Percentiles rank a stretch among this genome's conserved stretches.
Conservation (phyloP, 2,113 vertebrate genomes). For the Abramis brama region DNA sequence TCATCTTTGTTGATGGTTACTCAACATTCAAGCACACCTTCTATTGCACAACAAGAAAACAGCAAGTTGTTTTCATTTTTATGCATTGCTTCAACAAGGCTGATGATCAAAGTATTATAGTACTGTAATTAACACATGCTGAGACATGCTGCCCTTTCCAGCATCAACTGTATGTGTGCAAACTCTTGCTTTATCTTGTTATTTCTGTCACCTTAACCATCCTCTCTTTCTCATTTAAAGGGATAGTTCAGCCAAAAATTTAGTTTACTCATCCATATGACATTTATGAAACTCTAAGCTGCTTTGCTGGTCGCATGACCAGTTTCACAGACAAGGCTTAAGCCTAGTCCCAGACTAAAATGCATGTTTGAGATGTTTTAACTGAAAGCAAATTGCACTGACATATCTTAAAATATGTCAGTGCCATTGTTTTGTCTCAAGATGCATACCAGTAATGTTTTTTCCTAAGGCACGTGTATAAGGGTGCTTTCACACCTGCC, state of each 20-base stretch:
- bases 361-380: no score
- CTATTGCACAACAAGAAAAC: not conserved
- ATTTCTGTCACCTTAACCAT: not conserved
- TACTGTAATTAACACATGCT: slow-evolving; percentile 39
- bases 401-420: no score
- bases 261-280: not conserved
- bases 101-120: slow-evolving; percentile 12
- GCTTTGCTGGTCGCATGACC: not conserved
- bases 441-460: no score
- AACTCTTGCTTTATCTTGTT: slow-evolving; percentile 9
- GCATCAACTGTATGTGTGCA: slow-evolving; percentile 17
- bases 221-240: not conserved
- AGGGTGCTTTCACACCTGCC: no score
- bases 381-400: no score
- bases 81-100: not conserved
- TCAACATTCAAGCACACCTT: slow-evolving; percentile 4
- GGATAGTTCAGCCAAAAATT: not conserved
- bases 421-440: no score
- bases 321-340: no score
- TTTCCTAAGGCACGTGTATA: no score
- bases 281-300: not conserved
- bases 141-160: slow-evolving; percentile 52
- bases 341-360: no score
- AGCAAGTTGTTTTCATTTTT: slow-evolving; percentile 7
- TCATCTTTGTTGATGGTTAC: slow-evolving; percentile 1